Evolutionary conservation across 2,113 vertebrate genomes (phyloP), one percentile per base, ranked within the genome.

Genomic region (Colinus virginianus): DNA sequence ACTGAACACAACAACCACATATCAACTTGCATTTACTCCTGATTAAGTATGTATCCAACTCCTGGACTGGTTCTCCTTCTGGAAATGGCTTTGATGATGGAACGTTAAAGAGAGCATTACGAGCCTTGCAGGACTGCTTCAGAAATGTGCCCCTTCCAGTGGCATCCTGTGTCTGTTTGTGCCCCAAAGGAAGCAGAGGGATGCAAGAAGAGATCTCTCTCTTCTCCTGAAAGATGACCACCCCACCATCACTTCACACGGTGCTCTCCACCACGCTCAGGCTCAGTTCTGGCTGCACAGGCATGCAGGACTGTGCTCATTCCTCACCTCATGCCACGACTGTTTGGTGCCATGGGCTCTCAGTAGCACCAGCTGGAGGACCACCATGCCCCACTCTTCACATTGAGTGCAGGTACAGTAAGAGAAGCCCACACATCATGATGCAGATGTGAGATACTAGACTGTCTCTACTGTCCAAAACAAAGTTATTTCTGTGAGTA

Each of bases 401-500:
- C 88, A 78, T 30, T 40, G 75, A 71, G 75, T 56, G 40, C 32
- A 61, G 40, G 48, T 4, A 2, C n/a, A 62, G 61, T 75, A 92
- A 92, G 38, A 43, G 76, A 94, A 76, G 23, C 4, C 21, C 94
- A 72, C 26, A 78, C 78, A 61, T 69, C 79, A 81, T 90, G 81
- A 90, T 90, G 22, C 23, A 58, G 20, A 56, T 78, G 45, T 34
- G 53, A 95, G 91, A 95, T 90, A 90, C 0, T 0, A 11, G 26
- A 62, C 81, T 48, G 64, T 26, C n/a, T 76, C 63, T 89, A 45
- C 75, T 11, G 10, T 45, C 22, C 53, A 94, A 82, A 92, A 75
- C 64, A 94, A 87, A 82, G 43, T 21, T 51, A n/a, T n/a, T 72
- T 93, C 93, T 84, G 90, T 78, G 64, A 64, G 36, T 11, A 84